These are phyloP conservation scores for Tiliqua scincoides DNA, from an alignment of 2,113 vertebrate species.

Conservation along the genomic window DNA sequence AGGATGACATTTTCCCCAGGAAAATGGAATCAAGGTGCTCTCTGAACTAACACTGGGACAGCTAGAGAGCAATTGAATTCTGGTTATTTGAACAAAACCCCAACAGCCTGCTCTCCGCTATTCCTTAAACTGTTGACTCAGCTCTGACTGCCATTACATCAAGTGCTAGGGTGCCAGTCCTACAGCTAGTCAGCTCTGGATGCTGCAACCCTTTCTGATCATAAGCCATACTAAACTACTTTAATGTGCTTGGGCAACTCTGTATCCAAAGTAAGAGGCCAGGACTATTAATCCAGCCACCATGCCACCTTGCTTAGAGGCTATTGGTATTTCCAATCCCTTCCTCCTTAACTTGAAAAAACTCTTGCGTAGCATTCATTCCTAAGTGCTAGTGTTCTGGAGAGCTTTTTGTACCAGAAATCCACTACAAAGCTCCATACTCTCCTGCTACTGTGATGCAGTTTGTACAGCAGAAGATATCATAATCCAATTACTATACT, in stretches of 20 bases:
- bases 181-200: background rate
- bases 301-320: background rate
- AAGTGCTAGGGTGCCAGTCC: background rate
- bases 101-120: background rate
- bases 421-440: background rate
- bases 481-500: background rate
- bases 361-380: too few species aligned
- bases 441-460: background rate
- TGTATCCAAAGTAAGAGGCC: background rate
- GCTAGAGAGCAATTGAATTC: background rate
- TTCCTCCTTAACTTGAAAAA: background rate
- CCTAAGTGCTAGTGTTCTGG: background rate
- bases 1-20: background rate
- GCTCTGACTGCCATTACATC: background rate
- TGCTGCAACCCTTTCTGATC: background rate
- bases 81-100: background rate
- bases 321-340: background rate
- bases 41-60: background rate
- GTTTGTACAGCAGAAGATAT: background rate
- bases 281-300: background rate
- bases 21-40: background rate
- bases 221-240: background rate
- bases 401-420: background rate
- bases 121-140: background rate
- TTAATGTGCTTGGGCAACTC: background rate